Percentiles rank a stretch among this genome's conserved stretches.
phyloP scores from a whole-genome alignment of 1,140 invertebrate species.

The Samia ricini region DNA sequence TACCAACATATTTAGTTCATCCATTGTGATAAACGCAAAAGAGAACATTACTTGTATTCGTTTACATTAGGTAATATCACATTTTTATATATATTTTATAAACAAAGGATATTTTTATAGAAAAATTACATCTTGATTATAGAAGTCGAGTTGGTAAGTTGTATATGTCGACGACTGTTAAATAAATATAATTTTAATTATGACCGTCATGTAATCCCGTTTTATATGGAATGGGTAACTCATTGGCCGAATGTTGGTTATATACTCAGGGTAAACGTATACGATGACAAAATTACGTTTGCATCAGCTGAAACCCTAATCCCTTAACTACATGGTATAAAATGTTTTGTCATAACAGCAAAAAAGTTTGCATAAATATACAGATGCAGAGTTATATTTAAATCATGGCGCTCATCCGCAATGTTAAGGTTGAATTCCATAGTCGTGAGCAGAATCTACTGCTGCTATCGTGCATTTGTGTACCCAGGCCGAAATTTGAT shows the following conservation, averaged over 20 bases:
- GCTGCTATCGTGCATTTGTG: not conserved
- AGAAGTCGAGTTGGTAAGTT: constrained; percentile 11
- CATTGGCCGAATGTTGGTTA: constrained; percentile 23
- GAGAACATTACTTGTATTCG: too few species aligned
- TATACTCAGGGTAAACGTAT: constrained; percentile 10
- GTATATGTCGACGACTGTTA: constrained; percentile 2
- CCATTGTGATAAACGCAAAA: too few species aligned
- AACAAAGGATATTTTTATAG: too few species aligned
- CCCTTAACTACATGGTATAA: constrained; percentile 6
- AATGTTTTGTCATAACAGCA: constrained; percentile 22
- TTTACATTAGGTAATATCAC: too few species aligned
- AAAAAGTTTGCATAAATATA: constrained; percentile 51
- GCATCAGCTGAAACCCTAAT: not conserved
- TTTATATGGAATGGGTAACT: constrained; percentile 21
- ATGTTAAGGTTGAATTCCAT: constrained; percentile 67
- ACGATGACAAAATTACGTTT: not conserved
- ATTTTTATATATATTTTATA: too few species aligned
- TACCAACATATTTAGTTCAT: too few species aligned
- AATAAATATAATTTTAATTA: constrained; percentile 20
- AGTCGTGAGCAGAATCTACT: not conserved
- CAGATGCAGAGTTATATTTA: constrained; percentile 60
- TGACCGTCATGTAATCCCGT: not conserved
- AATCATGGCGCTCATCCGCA: constrained; percentile 53
- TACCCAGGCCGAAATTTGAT: not conserved
- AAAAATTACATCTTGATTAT: too few species aligned